Percentiles rank a stretch among this genome's conserved stretches.
phyloP scores from a whole-genome alignment of 2,113 vertebrate species.

The Corythaixoides concolor region DNA sequence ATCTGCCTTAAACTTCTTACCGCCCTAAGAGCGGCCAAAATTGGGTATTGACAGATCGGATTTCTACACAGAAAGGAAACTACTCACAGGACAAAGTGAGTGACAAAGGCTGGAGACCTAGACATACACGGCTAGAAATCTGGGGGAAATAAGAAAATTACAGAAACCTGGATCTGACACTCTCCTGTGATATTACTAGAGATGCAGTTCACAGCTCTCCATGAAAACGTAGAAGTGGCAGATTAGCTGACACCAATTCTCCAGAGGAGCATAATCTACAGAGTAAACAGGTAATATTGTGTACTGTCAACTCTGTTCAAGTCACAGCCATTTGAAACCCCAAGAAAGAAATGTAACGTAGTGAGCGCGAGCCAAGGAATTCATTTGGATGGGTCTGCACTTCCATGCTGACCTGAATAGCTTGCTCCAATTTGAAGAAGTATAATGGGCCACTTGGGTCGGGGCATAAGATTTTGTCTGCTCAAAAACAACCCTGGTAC shows the following conservation, averaged over 20 bases:
- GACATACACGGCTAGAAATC: not conserved
- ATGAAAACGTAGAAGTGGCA: not conserved
- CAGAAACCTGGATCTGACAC: not conserved
- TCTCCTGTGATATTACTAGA: not conserved
- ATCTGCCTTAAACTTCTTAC: conserved; percentile 18
- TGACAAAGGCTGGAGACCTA: not conserved
- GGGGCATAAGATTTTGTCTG: not conserved
- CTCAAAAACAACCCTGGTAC: not conserved
- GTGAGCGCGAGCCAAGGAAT: not conserved
- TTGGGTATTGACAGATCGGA: not conserved
- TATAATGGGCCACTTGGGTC: conserved; percentile 5
- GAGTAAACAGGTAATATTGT: conserved; percentile 11
- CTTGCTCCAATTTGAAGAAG: not conserved
- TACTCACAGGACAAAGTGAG: not conserved
- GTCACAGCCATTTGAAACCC: not conserved
- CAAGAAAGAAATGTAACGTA: not conserved
- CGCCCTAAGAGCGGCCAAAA: not conserved
- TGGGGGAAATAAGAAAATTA: not conserved
- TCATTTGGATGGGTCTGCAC: not conserved
- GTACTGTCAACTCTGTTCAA: conserved; percentile 14
- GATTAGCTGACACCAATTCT: conserved; percentile 7
- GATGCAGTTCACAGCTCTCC: not conserved
- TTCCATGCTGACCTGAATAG: not conserved
- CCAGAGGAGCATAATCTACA: conserved; percentile 16
- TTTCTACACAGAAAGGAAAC: conserved; percentile 17